These are phyloP conservation scores for Drosophila ananassae DNA, from an alignment of 1,140 invertebrate species.

Conservation along the genomic window DNA sequence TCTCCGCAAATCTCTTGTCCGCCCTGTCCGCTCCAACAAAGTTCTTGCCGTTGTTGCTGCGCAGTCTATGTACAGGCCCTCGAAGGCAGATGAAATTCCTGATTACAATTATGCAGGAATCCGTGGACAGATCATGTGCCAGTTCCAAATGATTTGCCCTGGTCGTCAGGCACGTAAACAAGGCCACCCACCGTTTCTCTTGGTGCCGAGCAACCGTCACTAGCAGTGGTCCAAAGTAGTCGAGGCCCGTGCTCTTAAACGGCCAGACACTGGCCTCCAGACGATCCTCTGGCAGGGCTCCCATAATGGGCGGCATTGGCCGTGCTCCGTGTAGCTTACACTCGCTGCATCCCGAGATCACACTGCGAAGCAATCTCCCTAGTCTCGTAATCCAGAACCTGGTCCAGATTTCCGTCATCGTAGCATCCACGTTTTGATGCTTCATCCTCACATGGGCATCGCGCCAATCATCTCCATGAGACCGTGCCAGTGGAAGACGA, in stretches of 20 bases:
- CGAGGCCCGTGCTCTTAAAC: slow-evolving; percentile 4
- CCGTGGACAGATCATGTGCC: not conserved
- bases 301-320: not conserved
- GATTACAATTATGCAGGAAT: not conserved
- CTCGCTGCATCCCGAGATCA: too few species aligned
- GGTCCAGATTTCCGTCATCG: too few species aligned
- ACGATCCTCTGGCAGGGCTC: not conserved
- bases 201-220: slow-evolving; percentile 8
- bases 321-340: too few species aligned
- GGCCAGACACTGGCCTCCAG: slow-evolving; percentile 1
- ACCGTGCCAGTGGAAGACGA: too few species aligned
- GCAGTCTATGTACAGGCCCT: not conserved
- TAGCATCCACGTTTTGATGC: too few species aligned
- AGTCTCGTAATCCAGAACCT: too few species aligned
- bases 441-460: too few species aligned
- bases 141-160: slow-evolving; percentile 1
- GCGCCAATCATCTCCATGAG: too few species aligned
- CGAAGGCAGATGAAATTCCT: not conserved
- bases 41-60: not conserved
- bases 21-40: not conserved
- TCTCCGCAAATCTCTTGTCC: not conserved
- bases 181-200: slow-evolving; percentile 12
- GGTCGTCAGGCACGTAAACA: slow-evolving; percentile 16
- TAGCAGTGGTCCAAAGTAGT: too few species aligned
- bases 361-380: too few species aligned